Percentiles rank a stretch among this genome's conserved stretches.
These are phyloP conservation scores for Caenorhabditis brenneri DNA, from an alignment of 1,140 invertebrate species.

Conservation along the genomic window DNA sequence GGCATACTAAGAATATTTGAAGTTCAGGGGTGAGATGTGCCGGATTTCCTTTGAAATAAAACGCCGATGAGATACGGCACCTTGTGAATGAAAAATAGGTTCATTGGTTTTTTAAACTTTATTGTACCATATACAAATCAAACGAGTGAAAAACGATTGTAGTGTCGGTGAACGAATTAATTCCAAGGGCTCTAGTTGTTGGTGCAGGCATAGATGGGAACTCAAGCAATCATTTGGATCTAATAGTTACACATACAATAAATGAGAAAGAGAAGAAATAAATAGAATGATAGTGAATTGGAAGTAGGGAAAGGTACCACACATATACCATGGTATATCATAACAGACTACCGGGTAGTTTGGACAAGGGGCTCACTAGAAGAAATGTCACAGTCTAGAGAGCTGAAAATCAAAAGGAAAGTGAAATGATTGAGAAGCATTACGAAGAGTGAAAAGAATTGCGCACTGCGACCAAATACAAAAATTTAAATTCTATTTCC, in stretches of 20 bases:
- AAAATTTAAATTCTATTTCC: background rate
- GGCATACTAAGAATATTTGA: background rate
- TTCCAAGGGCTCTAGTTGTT: too few relatives aligned
- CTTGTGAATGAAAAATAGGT: background rate
- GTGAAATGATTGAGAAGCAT: background rate
- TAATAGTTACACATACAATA: conserved; percentile 27
- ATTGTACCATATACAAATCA: conserved; percentile 39
- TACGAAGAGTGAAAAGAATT: background rate
- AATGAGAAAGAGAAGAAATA: background rate
- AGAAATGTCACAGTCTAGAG: background rate
- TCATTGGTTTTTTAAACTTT: background rate
- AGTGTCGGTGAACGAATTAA: background rate
- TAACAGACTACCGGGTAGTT: background rate
- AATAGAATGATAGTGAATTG: background rate
- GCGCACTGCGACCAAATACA: conserved; percentile 26
- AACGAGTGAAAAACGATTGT: background rate
- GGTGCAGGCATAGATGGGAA: background rate
- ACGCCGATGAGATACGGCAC: background rate
- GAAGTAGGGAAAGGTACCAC: background rate
- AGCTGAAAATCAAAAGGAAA: background rate
- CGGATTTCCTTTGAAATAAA: background rate
- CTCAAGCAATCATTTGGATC: background rate
- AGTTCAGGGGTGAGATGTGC: background rate
- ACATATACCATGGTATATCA: background rate
- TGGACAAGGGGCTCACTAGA: background rate